Evolutionary conservation across 2,113 vertebrate genomes (phyloP).

Genomic region (Scopus umbretta): DNA sequence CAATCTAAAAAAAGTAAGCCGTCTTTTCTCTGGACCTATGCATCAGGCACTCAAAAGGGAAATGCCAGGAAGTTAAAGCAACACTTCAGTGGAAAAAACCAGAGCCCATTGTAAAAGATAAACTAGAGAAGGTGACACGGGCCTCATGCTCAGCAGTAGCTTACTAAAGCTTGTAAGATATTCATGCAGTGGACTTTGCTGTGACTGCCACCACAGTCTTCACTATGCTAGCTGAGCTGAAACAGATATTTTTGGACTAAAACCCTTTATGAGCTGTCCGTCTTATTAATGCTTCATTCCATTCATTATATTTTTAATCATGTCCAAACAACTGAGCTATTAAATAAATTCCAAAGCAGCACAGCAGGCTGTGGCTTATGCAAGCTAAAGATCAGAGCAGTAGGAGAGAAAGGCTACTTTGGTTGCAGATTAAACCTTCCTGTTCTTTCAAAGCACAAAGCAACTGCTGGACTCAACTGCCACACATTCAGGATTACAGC

Average conservation of each 20-base stretch:
- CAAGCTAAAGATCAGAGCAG: slow-evolving; percentile 7
- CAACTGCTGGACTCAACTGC: background rate
- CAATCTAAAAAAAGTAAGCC: background rate
- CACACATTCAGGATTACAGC: background rate
- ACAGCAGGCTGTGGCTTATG: background rate
- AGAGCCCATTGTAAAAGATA: background rate
- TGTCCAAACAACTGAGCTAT: slow-evolving; percentile 1
- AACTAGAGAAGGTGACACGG: background rate
- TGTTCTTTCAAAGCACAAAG: background rate
- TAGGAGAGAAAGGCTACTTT: background rate
- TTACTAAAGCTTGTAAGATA: background rate
- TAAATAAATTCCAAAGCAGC: background rate
- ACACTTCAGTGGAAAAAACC: background rate
- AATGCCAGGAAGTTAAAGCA: background rate
- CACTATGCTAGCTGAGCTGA: background rate
- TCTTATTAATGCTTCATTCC: background rate
- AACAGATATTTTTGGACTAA: background rate
- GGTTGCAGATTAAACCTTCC: background rate
- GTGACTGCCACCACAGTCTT: background rate
- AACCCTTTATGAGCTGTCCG: background rate
- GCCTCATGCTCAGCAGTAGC: background rate
- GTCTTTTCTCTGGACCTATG: background rate
- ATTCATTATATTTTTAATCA: slow-evolving; percentile 19
- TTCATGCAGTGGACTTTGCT: background rate
- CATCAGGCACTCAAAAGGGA: background rate